A percentile compares a stretch with the other conserved stretches of the same genome.
Conservation (phyloP, 2,113 vertebrate genomes). For the Menidia beryllina region DNA sequence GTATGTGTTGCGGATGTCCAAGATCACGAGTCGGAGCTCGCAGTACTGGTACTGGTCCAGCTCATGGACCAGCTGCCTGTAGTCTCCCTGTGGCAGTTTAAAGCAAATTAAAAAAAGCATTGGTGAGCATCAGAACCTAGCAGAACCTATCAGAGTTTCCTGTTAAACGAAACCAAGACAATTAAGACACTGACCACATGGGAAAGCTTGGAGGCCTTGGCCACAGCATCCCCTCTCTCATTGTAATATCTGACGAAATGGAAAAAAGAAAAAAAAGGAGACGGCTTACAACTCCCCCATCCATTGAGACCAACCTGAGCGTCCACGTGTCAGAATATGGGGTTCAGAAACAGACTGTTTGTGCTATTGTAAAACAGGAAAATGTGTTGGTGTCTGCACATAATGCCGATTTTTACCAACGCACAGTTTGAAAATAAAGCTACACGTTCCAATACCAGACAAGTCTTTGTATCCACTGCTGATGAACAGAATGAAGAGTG, state of each 20-base stretch:
- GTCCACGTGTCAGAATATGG: not conserved
- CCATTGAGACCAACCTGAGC: not conserved
- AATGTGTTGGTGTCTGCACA: not conserved
- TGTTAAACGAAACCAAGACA: no score
- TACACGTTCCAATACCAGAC: not conserved
- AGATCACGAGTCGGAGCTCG: conserved; percentile 87
- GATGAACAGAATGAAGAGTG: no score
- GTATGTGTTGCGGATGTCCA: conserved; percentile 89
- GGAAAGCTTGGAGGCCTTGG: conserved; percentile 88
- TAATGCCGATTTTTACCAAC: not conserved
- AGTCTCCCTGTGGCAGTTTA: conserved; percentile 87
- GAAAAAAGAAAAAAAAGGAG: conserved; percentile 9
- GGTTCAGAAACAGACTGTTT: not conserved
- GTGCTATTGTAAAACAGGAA: not conserved
- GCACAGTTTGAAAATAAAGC: not conserved
- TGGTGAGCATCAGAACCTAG: no score
- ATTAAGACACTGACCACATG: conserved; percentile 89
- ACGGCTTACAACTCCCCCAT: no score
- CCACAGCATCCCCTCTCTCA: conserved; percentile 90
- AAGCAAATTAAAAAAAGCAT: no score
- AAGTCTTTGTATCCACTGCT: not conserved
- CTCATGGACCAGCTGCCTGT: conserved; percentile 89
- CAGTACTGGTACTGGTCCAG: conserved; percentile 88
- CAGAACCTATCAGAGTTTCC: no score
- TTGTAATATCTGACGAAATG: conserved; percentile 87